Evolutionary conservation across 2,113 vertebrate genomes (phyloP).

Genomic region (Raja brachyura): DNA sequence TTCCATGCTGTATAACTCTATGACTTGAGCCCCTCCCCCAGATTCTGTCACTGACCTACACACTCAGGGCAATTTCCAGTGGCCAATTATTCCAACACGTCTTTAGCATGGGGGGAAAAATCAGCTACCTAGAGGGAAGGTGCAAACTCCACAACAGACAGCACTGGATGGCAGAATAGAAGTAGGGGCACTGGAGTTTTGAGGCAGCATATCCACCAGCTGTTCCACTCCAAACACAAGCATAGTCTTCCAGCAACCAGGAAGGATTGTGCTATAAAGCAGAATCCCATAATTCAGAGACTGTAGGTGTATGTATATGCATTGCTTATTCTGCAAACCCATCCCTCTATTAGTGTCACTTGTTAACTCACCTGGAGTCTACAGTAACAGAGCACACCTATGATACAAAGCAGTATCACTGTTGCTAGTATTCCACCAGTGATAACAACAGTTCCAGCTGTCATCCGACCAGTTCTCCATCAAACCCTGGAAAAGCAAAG

Average conservation of each 20-base stretch:
- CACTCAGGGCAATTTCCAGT: too few species aligned
- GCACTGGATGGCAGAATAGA: too few species aligned
- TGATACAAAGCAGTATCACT: slow-evolving; percentile 96
- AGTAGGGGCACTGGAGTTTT: too few species aligned
- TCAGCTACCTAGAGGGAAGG: too few species aligned
- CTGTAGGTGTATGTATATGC: not conserved
- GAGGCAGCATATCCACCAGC: too few species aligned
- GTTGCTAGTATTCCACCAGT: slow-evolving; percentile 98
- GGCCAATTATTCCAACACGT: too few species aligned
- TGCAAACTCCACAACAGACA: too few species aligned
- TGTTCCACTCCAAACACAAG: too few species aligned
- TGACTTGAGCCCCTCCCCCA: too few species aligned
- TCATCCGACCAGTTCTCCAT: slow-evolving; percentile 98
- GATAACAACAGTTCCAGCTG: slow-evolving; percentile 99
- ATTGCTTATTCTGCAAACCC: not conserved
- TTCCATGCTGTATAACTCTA: too few species aligned
- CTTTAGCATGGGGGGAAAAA: too few species aligned
- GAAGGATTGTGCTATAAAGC: not conserved
- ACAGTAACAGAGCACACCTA: slow-evolving; percentile 96
- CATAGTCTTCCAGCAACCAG: not conserved
- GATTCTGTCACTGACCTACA: too few species aligned
- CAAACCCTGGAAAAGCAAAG: slow-evolving; percentile 69
- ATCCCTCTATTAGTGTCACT: not conserved
- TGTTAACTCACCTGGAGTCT: slow-evolving; percentile 78
- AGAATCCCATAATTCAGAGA: not conserved